Conservation (phyloP, 2,797 vertebrate species). For the Girardinus metallicus region DNA sequence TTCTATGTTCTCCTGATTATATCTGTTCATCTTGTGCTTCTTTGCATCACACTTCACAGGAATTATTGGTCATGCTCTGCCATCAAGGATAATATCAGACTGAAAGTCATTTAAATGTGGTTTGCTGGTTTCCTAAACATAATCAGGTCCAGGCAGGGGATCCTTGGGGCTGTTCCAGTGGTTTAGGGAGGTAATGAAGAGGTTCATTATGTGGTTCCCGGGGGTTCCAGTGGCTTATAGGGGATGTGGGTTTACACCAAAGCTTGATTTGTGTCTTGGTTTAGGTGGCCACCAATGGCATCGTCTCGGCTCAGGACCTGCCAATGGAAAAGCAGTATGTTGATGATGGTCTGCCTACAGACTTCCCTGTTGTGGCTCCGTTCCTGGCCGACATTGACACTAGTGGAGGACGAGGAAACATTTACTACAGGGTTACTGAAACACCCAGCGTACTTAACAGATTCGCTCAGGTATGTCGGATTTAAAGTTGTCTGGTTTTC, state of each 20-base stretch:
- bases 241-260: slow-evolving; percentile 15
- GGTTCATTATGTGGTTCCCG: slow-evolving; percentile 51
- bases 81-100: slow-evolving; percentile 10
- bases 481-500: not conserved
- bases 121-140: slow-evolving; percentile 17
- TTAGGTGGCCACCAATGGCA: slow-evolving; percentile 97
- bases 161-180: slow-evolving; percentile 13
- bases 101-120: slow-evolving; percentile 15
- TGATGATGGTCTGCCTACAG: slow-evolving; percentile 92
- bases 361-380: slow-evolving; percentile 93
- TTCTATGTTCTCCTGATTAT: not conserved
- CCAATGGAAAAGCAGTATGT: slow-evolving; percentile 97
- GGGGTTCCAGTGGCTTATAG: slow-evolving; percentile 24
- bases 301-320: slow-evolving; percentile 94
- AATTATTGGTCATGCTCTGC: not conserved
- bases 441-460: slow-evolving; percentile 79
- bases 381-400: slow-evolving; percentile 97
- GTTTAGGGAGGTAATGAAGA: slow-evolving; percentile 32
- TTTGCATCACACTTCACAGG: not conserved
- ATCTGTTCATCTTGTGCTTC: not conserved
- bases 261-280: slow-evolving; percentile 9
- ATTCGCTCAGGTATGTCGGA: slow-evolving; percentile 64
- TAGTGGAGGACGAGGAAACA: slow-evolving; percentile 84
- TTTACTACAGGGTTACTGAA: slow-evolving; percentile 90
- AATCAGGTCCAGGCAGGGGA: slow-evolving; percentile 1